Conservation (phyloP, 1,140 invertebrate genomes). For the Halotydeus destructor region DNA sequence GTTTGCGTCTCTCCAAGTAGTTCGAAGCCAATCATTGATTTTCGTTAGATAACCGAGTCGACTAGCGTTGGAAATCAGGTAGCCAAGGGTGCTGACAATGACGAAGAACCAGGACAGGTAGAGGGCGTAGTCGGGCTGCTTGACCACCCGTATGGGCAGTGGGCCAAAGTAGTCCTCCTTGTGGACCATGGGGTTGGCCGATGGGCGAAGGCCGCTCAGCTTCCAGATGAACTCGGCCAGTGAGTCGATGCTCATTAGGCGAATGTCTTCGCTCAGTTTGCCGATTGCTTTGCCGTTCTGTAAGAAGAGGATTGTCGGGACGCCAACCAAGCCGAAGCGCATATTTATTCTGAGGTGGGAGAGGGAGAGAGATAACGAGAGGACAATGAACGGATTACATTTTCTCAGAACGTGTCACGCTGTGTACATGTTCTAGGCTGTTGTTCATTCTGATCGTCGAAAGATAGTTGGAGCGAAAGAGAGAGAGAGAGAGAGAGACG, state of each 20-base stretch:
- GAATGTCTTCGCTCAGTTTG: conserved; percentile 64
- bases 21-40: conserved; percentile 58
- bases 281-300: conserved; percentile 70
- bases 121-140: conserved; percentile 57
- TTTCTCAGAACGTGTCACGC: too few species aligned
- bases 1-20: conserved; percentile 72
- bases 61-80: conserved; percentile 51
- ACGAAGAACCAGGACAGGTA: conserved; percentile 68
- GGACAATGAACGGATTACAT: too few species aligned
- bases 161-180: conserved; percentile 57
- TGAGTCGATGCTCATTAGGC: conserved; percentile 48
- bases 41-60: conserved; percentile 39
- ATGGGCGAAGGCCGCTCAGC: conserved; percentile 40
- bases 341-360: conserved; percentile 42
- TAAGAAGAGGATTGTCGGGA: conserved; percentile 74
- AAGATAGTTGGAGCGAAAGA: too few species aligned
- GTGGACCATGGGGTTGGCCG: conserved; percentile 40
- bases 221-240: conserved; percentile 60
- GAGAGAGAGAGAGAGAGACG: too few species aligned
- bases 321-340: conserved; percentile 76
- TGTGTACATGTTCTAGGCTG: too few species aligned
- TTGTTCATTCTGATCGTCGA: too few species aligned
- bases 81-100: conserved; percentile 39
- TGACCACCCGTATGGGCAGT: conserved; percentile 42
- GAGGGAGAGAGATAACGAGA: too few species aligned